These are phyloP conservation scores for Megalops cyprinoides DNA, from an alignment of 2,797 vertebrate genomes.

Conservation along the genomic window DNA sequence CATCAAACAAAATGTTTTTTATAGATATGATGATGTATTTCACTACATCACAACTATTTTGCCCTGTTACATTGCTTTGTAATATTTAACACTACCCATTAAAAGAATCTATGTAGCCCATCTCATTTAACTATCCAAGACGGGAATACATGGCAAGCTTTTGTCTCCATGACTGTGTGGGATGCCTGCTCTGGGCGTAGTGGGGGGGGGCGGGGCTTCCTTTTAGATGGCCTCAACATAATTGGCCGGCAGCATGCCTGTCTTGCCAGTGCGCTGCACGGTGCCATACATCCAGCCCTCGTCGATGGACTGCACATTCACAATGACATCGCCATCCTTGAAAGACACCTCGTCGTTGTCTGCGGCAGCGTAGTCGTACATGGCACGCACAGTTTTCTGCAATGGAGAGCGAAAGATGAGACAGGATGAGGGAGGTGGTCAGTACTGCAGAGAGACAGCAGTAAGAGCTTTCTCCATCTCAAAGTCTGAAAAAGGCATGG, in stretches of 20 bases:
- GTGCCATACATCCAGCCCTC: conserved; percentile 99
- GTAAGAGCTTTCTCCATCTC: not conserved
- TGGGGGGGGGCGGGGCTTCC: conserved; percentile 21
- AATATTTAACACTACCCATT: not conserved
- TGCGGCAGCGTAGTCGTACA: conserved; percentile 90
- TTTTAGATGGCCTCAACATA: conserved; percentile 90
- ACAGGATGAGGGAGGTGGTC: not conserved
- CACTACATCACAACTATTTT: not conserved
- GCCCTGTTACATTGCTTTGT: not conserved
- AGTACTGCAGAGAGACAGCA: not conserved
- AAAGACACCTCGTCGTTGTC: conserved; percentile 95
- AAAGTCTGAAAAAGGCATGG: not conserved
- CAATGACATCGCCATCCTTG: conserved; percentile 91
- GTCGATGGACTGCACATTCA: conserved; percentile 94
- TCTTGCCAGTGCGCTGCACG: conserved; percentile 93
- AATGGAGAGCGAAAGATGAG: not conserved
- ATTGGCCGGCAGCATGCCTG: conserved; percentile 97
- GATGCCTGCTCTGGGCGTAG: conserved; percentile 49
- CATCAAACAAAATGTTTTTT: not conserved
- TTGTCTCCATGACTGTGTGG: conserved; percentile 58
- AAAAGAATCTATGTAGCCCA: conserved; percentile 16
- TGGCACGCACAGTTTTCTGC: conserved; percentile 93
- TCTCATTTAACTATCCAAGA: conserved; percentile 10
- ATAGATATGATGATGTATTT: not conserved
- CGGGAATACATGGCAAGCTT: not conserved